Base-by-base conservation (phyloP, 2,888 invertebrate species). In the Adineta ricciae region DNA sequence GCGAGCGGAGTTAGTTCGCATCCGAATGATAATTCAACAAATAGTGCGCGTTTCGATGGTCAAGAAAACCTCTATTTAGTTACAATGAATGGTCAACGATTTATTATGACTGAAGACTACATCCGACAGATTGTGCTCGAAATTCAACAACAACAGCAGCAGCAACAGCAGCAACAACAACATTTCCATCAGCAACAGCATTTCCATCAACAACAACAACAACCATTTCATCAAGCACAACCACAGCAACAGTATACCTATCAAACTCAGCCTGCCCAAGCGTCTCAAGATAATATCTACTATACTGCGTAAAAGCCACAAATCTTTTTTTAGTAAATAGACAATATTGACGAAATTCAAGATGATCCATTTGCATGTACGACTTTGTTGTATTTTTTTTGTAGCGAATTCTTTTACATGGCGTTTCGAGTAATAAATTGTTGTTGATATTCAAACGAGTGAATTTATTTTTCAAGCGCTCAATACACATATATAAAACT, bases 141-240 rank as follows among this genome's bases (percentile, higher is more conserved):
- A 78, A 4, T 78, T 41, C 41, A 78, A 16, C 78, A 78, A n/a
- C 78, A 78, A 78, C 78, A 78, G 9, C 78, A 73, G 16, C 64
- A 64, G n/a, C 78, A 78, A 38, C 41, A 38, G 2, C 41, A 41
- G n/a, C 78, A 78, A 19, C 78, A 78, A 14, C 41, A 78, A 9
- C 78, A 78, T 21, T 41, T 32, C n/a, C n/a, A n/a, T 41, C 78
- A 78, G 4, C 41, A 41, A 41, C 41, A 38, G 14, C 78, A 78
- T 1, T 8, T 8, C 1, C 38, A 78, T 21, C 3, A 5, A 3
- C 16, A 36, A 4, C 73, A 73, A 36, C 73, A 38, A 38, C 73
- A 73, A 38, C 36, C 16, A 27, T 16, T 8, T 9, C 24, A 46
- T 46, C 46, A 46, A 11, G 46, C 46, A 11, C 46, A 46, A 46